These are phyloP conservation scores for Bradypodion ventrale DNA, from an alignment of 2,797 vertebrate genomes.

Conservation along the genomic window DNA sequence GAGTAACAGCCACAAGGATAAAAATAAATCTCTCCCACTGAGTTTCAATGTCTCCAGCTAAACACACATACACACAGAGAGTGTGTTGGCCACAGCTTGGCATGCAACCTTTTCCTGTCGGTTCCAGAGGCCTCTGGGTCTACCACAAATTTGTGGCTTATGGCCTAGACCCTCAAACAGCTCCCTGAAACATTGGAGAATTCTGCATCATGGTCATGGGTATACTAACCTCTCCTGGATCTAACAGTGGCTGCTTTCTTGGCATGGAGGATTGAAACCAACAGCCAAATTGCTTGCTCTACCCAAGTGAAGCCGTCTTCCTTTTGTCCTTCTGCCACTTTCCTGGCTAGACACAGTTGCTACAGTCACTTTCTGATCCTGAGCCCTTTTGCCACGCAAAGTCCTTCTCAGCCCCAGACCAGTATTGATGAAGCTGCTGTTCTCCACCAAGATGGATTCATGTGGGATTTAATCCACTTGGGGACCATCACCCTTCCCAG, in stretches of 20 bases:
- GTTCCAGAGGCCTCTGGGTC: background rate
- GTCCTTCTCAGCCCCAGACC: too few species aligned
- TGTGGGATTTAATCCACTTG: too few species aligned
- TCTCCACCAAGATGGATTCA: too few species aligned
- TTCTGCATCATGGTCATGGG: background rate
- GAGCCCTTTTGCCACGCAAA: too few species aligned
- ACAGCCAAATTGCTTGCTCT: accelerated
- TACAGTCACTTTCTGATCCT: background rate
- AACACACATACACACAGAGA: background rate
- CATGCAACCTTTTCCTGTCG: background rate
- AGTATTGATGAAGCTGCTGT: too few species aligned
- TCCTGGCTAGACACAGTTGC: background rate
- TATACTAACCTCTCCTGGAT: background rate
- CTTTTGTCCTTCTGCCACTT: background rate
- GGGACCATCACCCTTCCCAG: too few species aligned
- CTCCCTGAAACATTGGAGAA: background rate
- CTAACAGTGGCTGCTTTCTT: background rate
- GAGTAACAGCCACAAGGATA: accelerated
- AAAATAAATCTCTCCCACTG: background rate
- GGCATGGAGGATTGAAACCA: accelerated
- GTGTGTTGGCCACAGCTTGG: background rate
- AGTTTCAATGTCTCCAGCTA: background rate
- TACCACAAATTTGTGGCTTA: background rate
- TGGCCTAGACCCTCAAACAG: background rate
- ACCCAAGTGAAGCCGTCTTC: background rate